These are phyloP conservation scores for Leptinotarsa peninsularis DNA, from an alignment of 2,888 invertebrate genomes.

Conservation along the genomic window DNA sequence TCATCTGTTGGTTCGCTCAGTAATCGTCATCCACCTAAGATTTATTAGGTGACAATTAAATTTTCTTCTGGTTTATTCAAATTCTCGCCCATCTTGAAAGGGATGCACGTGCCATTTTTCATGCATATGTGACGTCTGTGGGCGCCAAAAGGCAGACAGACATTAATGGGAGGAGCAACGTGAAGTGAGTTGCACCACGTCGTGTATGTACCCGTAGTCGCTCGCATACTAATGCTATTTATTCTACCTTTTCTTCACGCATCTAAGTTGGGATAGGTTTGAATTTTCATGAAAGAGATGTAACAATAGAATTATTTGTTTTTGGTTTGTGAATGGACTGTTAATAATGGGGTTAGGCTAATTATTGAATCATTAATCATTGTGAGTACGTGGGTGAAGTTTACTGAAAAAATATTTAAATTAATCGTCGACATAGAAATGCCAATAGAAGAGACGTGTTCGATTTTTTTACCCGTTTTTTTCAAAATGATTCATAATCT, in stretches of 20 bases:
- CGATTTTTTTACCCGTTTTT: too few relatives aligned
- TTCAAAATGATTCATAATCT: neutral
- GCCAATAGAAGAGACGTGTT: too few relatives aligned
- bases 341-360: neutral
- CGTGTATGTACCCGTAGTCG: neutral
- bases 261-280: conserved; percentile 1
- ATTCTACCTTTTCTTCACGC: neutral
- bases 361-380: neutral
- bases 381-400: neutral
- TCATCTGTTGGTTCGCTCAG: too few relatives aligned
- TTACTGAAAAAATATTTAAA: neutral
- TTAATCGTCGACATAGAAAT: neutral
- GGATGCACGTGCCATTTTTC: conserved; percentile 17
- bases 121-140: conserved; percentile 13
- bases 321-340: neutral
- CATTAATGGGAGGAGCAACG: conserved; percentile 1
- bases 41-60: conserved; percentile 9
- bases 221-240: neutral
- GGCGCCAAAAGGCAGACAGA: conserved; percentile 20
- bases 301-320: conserved; percentile 3
- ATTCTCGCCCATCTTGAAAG: conserved; percentile 19
- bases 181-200: conserved; percentile 15
- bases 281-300: conserved; percentile 7
- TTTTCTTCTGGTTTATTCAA: conserved; percentile 8
- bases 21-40: neutral